Base-by-base conservation (phyloP, 2,797 vertebrate genomes). In the Nyctalus aviator region DNA sequence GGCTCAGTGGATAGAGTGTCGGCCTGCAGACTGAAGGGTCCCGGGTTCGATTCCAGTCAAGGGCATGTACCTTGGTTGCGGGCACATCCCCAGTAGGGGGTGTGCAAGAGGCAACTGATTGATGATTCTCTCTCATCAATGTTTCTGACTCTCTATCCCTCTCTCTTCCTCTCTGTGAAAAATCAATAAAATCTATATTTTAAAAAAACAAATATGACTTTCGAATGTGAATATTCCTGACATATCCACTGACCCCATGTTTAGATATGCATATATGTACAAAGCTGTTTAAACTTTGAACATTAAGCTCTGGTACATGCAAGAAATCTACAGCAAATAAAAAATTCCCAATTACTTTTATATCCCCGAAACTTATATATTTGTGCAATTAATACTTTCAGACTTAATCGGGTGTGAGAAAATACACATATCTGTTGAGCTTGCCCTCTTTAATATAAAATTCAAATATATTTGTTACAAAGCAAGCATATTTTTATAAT, bases 271-370 rank as follows among this genome's bases (percentile, higher is more conserved):
- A 91, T 41, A 66, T 59, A 66, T 90, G 48, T 88, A 84, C 59
- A 93, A 12, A 94, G 64, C 55, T 95, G 17, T 71, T 95, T 79
- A 84, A 88, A 91, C 23, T 77, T 69, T 87, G 59, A 94, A 92
- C 13, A 89, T 77, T 41, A 93, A 90, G 27, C 71, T 48, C 6
- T 78, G 23, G 18, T 91, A 4, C 32, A 44, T 79, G 37, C 5
- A 88, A 90, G 35, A 88, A 81, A 90, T 69, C 12, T 35, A 88
- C 2, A 92, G 75, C 59, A 92, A 88, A 79, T 62, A 78, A n/a
- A 88, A 93, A 86, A 21, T 6, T 66, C 6, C 50, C 44, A 62
- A 95, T 73, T 94, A 55, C 5, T 77, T 21, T 84, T 95, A 32
- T 66, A 5, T 55, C 89, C 27, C 15, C 85, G 37, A 93, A 84